Conservation (phyloP, 2,888 invertebrate genomes). For the Octodonta nipae region DNA sequence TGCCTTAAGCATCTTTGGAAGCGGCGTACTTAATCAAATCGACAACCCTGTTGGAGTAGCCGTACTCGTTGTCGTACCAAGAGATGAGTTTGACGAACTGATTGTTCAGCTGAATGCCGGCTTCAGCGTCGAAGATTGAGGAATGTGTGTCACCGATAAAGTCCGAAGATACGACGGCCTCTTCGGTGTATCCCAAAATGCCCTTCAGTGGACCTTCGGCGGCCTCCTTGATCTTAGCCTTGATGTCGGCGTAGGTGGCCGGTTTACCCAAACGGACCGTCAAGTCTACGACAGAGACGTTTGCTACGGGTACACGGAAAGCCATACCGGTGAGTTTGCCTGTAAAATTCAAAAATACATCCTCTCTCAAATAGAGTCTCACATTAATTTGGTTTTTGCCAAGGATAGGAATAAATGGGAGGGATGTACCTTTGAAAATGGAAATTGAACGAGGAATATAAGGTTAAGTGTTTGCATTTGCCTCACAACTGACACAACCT, state of each 20-base stretch:
- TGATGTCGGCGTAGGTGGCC: conserved; percentile 79
- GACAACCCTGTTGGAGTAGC: conserved; percentile 93
- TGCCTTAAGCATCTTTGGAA: conserved; percentile 43
- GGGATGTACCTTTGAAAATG: too few species aligned
- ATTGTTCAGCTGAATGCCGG: conserved; percentile 86
- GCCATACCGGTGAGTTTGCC: conserved; percentile 56
- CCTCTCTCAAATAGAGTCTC: too few species aligned
- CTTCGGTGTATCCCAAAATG: conserved; percentile 87
- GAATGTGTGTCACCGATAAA: conserved; percentile 84
- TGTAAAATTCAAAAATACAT: too few species aligned
- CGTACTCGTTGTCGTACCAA: conserved; percentile 99
- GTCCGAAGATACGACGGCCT: conserved; percentile 90
- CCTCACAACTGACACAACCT: too few species aligned
- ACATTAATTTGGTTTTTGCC: too few species aligned
- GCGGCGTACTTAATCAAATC: conserved; percentile 87
- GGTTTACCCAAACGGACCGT: conserved; percentile 59
- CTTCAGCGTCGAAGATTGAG: conserved; percentile 92
- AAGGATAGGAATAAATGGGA: too few species aligned
- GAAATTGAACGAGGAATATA: too few species aligned
- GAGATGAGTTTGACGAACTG: conserved; percentile 95
- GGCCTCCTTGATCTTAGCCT: conserved; percentile 65
- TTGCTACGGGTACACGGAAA: conserved; percentile 93
- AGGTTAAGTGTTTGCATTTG: too few species aligned
- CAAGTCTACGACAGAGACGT: conserved; percentile 96
- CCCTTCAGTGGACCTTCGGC: conserved; percentile 79